These are phyloP conservation scores for Silurus asotus DNA, from an alignment of 2,113 vertebrate genomes.

Conservation along the genomic window DNA sequence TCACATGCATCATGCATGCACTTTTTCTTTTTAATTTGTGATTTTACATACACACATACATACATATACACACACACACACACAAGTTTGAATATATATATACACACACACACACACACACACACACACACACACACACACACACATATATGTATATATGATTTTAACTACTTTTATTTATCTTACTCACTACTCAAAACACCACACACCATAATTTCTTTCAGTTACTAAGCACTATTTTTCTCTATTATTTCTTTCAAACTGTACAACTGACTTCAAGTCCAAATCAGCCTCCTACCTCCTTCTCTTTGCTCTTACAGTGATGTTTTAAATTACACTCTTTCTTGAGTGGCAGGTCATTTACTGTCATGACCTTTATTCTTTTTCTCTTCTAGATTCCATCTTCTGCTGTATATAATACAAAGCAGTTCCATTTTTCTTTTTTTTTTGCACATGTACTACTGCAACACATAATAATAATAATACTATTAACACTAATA, in stretches of 20 bases:
- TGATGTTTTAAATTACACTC: not conserved
- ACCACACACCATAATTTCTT: not conserved
- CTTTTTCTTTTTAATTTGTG: slow-evolving; percentile 44
- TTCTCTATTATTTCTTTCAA: not conserved
- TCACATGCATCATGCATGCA: slow-evolving; percentile 45
- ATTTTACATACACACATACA: no score
- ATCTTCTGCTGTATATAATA: not conserved
- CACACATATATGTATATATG: not conserved
- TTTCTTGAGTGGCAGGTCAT: not conserved
- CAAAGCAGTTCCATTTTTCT: not conserved
- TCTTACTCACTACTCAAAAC: not conserved
- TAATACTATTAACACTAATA: not conserved
- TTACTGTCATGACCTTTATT: not conserved
- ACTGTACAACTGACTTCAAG: not conserved
- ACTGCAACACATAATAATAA: not conserved
- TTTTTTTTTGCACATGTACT: not conserved
- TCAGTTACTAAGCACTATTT: not conserved
- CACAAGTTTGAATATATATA: no score
- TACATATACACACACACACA: no score
- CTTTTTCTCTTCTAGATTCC: not conserved
- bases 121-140: no score
- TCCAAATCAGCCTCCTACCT: not conserved
- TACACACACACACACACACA: no score
- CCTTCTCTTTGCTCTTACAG: not conserved
- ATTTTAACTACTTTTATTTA: not conserved